Evolutionary conservation across 2,797 vertebrate species (phyloP), one percentile per base, ranked within the genome.

Genomic region (Pangasius larnaudii): DNA sequence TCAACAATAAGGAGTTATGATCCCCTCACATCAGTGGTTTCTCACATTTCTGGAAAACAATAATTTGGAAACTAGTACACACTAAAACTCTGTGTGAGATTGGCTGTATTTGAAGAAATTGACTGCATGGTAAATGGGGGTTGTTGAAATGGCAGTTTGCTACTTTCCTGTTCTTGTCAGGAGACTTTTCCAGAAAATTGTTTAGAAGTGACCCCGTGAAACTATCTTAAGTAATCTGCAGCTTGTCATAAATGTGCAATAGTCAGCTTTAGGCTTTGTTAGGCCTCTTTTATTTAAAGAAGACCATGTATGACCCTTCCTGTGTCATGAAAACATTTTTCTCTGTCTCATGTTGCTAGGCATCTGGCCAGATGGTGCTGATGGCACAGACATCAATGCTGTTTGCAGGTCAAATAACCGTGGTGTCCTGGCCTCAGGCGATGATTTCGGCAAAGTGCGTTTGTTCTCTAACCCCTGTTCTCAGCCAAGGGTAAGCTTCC

Each of bases 401-500:
- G 96, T 96, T 91, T 97, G 96, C 90, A 94, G 96, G 90, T 98
- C 98, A 91, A 96, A 97, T 72, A 93, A 97, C 18, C 87, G 94
- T 18, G 95, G 95, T 87, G 94, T 98, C 90, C 93, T 98, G 93
- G 96, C 95, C 51, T 97, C 97, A 0, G 97, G 97, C 0, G 98
- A 98, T 30, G 98, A 98, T 94, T 98, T 98, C 85, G 98, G 98
- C 93, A 98, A 98, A 96, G 97, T 98, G 91, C 96, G 96, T 93
- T 95, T 98, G 94, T 98, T 97, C 87, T 94, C 95, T 72, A 97
- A 95, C 91, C 98, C 98, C 87, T 97, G 97, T 87, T 97, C 94
- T 91, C 97, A 97, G 88, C 97, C 97, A 78, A 96, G 97, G 95
- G 98, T 98, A 91, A 95, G 97, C 91, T 84, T 87, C 85, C 83